phyloP scores from a whole-genome alignment of 1,140 invertebrate genomes.

The Megalopta genalis region DNA sequence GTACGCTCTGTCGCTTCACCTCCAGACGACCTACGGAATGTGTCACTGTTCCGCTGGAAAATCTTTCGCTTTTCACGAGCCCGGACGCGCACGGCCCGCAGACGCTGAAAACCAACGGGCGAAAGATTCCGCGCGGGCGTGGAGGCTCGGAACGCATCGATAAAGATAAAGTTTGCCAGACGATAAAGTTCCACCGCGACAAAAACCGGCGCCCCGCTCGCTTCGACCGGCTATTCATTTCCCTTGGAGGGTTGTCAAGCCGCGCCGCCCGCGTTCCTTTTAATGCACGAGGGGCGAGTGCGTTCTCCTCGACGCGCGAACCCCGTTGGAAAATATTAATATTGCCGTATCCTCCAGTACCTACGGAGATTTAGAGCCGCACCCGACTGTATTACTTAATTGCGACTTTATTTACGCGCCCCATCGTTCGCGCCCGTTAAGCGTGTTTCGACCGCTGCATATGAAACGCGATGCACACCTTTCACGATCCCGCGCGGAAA shows the following conservation, averaged over 20 bases:
- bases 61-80: slow-evolving; percentile 39
- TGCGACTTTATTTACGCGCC: background rate
- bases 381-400: slow-evolving; percentile 8
- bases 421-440: background rate
- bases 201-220: slow-evolving; percentile 38
- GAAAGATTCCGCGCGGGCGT: background rate
- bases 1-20: slow-evolving; percentile 32
- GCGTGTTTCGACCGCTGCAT: background rate
- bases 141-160: slow-evolving; percentile 31
- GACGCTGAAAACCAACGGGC: no score
- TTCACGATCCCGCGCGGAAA: no score
- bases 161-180: slow-evolving; percentile 56
- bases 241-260: slow-evolving; percentile 26
- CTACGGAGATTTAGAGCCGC: background rate
- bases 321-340: slow-evolving; percentile 33
- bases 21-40: slow-evolving; percentile 40
- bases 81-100: background rate
- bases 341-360: background rate
- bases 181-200: slow-evolving; percentile 51
- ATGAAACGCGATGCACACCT: no score
- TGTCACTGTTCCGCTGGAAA: slow-evolving; percentile 34
- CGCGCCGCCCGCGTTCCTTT: slow-evolving; percentile 26
- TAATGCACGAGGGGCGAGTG: slow-evolving; percentile 9
- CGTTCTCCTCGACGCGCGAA: background rate
- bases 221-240: slow-evolving; percentile 51